These are phyloP conservation scores for Tetragnatha montana DNA, from an alignment of 2,888 invertebrate species.

Conservation along the genomic window DNA sequence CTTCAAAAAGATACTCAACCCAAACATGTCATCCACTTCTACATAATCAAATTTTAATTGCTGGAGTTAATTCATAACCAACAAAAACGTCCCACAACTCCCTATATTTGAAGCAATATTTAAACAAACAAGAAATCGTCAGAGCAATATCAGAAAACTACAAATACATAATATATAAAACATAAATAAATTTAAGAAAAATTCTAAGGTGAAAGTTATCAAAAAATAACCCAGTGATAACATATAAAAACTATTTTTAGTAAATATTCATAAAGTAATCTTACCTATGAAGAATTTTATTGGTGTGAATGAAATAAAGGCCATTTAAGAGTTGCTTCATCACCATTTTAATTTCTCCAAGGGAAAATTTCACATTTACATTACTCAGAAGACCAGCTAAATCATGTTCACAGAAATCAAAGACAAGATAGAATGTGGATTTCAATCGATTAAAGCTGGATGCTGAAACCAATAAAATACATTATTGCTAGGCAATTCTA, in stretches of 20 bases:
- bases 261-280: not conserved
- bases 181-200: not conserved
- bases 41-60: no score
- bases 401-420: constrained; percentile 99
- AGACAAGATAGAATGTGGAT: constrained; percentile 95
- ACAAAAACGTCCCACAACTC: no score
- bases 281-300: constrained; percentile 80
- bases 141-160: no score
- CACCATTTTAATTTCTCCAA: constrained; percentile 93
- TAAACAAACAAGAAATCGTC: no score
- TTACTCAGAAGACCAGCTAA: constrained; percentile 96
- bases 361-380: constrained; percentile 94
- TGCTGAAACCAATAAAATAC: constrained; percentile 24
- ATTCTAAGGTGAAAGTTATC: not conserved
- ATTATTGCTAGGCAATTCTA: not conserved
- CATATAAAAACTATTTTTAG: not conserved
- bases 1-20: no score
- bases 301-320: constrained; percentile 96
- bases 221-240: not conserved
- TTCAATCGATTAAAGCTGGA: constrained; percentile 82
- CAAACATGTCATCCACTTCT: no score
- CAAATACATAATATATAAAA: not conserved
- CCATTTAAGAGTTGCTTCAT: constrained; percentile 91
- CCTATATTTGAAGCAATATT: no score
- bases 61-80: no score